Conservation (phyloP, 2,113 vertebrate genomes). For the Mormyrus iriodes region DNA sequence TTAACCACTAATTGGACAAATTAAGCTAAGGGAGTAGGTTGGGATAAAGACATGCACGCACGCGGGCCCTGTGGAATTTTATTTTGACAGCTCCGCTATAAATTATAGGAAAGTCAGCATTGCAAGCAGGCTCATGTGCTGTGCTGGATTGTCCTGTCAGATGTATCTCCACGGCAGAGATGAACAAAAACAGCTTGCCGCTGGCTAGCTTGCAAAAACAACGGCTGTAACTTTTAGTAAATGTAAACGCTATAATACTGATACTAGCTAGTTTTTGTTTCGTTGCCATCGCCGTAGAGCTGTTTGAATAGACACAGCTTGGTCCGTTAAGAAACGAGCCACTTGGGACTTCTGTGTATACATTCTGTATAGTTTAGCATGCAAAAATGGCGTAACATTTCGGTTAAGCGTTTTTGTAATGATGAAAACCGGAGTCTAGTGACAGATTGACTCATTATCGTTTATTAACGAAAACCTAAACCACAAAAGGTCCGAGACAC, state of each 20-base stretch:
- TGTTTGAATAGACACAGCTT: background rate
- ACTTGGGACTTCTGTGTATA: background rate
- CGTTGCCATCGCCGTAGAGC: background rate
- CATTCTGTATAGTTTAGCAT: background rate
- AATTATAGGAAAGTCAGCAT: background rate
- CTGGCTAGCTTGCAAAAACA: background rate
- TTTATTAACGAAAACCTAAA: background rate
- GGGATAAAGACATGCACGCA: background rate
- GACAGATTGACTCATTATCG: background rate
- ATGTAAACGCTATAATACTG: background rate
- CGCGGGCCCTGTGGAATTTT: background rate
- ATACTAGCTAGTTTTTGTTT: background rate
- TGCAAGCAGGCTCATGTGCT: background rate
- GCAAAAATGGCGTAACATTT: background rate
- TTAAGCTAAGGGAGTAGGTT: background rate
- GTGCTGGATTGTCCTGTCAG: too few species aligned
- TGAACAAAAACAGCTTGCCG: background rate
- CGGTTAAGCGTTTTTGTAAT: background rate
- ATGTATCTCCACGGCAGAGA: background rate
- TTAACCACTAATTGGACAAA: constrained; percentile 3
- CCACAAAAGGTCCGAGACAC: background rate
- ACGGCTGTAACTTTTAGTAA: background rate
- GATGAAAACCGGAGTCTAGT: background rate
- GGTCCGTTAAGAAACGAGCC: background rate
- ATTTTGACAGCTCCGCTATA: background rate